These are phyloP conservation scores for Amphipyra berbera DNA, from an alignment of 2,888 invertebrate genomes.

Conservation along the genomic window DNA sequence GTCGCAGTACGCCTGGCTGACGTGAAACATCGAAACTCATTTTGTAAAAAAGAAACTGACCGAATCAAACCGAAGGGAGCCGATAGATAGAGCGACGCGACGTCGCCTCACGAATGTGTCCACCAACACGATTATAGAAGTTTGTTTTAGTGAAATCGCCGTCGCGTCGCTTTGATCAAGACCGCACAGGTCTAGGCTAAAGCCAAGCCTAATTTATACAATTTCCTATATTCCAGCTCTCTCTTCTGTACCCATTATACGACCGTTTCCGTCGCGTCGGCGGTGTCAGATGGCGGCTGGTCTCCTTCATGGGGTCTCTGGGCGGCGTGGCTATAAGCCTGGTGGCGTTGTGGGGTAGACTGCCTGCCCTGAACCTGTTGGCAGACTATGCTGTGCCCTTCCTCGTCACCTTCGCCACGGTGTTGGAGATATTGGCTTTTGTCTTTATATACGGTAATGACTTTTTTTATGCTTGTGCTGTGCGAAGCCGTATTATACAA, in stretches of 20 bases:
- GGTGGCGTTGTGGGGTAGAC: conserved; percentile 64
- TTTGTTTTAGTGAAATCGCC: too few relatives aligned
- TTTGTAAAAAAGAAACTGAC: too few relatives aligned
- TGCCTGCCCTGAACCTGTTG: conserved; percentile 65
- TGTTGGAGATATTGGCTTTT: conserved; percentile 76
- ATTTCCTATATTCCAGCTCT: conserved; percentile 67
- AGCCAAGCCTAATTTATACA: too few relatives aligned
- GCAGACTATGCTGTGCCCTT: conserved; percentile 76
- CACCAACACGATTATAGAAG: too few relatives aligned
- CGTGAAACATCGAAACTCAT: too few relatives aligned
- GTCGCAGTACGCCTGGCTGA: too few relatives aligned
- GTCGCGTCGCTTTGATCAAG: too few relatives aligned
- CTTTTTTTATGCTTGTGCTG: not conserved
- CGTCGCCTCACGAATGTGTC: too few relatives aligned
- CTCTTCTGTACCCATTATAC: conserved; percentile 75
- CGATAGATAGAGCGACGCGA: too few relatives aligned
- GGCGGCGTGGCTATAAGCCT: conserved; percentile 65
- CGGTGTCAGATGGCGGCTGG: conserved; percentile 74
- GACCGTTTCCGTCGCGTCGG: conserved; percentile 75
- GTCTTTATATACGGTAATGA: conserved; percentile 78
- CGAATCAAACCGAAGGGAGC: too few relatives aligned
- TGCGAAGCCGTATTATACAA: too few relatives aligned
- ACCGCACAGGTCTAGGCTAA: too few relatives aligned
- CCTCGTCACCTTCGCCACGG: conserved; percentile 69
- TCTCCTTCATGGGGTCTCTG: conserved; percentile 65